Base-by-base conservation (phyloP, 2,888 invertebrate genomes). In the Argynnis bischoffii region DNA sequence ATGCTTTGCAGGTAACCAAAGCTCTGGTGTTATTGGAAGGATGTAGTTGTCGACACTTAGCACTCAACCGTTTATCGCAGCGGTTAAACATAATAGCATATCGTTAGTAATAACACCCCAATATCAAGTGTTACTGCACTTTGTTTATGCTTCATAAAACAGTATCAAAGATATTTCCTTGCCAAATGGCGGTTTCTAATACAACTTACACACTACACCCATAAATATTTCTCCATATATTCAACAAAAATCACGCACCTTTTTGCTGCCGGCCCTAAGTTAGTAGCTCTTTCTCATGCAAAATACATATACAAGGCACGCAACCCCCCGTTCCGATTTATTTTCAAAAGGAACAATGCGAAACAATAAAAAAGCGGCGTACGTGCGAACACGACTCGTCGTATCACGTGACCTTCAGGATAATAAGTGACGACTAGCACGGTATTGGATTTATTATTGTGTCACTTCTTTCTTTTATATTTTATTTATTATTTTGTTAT, bases 231-330 rank as follows among this genome's bases (percentile, higher is more conserved):
- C 68, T 72, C 73, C 51, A 16, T 48, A 59, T 59, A 48, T n/a
- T 31, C 77, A 75, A 77, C 79, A 76, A 79, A 81, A 80, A 82
- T 82, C 84, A 85, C 85, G 83, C 84, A 85, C 84, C 79, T 79
- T 79, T 79, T 79, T 75, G 75, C 79, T 72, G 75, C 78, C 69
- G 73, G 70, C 72, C 68, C 68, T 72, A 69, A 72, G 76, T 69
- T 76, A 78, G 81, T 78, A 75, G 76, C 75, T 75, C 76, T 80
- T 80, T 81, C 67, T 67, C 67, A 63, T 84, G 84, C 81, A 82
- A 84, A 84, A 82, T 79, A 82, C 77, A 79, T 77, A 78, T 76
- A 78, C 72, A 75, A 61, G 75, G 73, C 83, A 83, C 83, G 82
- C 83, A 75, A 83, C 77, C 77, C 76, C 75, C 70, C 67, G 75